Conservation (phyloP, 1,140 invertebrate genomes). For the Vanessa atalanta region DNA sequence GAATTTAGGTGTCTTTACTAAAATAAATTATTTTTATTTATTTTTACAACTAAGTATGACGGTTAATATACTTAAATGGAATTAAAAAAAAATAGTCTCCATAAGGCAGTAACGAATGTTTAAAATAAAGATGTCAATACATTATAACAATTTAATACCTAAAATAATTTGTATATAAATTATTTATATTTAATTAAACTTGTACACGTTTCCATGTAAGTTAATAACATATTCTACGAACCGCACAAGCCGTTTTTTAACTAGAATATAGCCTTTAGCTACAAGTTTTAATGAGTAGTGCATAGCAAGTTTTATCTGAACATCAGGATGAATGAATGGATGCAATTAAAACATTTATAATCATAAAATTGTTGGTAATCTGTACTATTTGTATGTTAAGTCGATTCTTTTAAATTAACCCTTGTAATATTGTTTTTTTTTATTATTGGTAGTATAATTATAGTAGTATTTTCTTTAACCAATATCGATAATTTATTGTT, state of each 20-base stretch:
- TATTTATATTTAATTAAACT: too few species aligned
- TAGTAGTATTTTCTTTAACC: neutral
- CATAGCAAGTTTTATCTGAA: conserved; percentile 31
- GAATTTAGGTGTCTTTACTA: too few species aligned
- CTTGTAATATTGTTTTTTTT: neutral
- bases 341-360: conserved; percentile 41
- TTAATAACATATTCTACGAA: neutral
- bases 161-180: too few species aligned
- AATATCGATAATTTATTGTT: too few species aligned
- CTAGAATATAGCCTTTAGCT: conserved; percentile 16
- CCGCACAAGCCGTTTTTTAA: neutral
- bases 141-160: too few species aligned
- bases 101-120: too few species aligned
- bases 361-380: conserved; percentile 32
- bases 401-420: conserved; percentile 16
- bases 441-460: neutral
- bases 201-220: neutral
- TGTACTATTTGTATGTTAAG: conserved; percentile 29
- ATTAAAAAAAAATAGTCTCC: too few species aligned
- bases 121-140: too few species aligned
- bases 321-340: conserved; percentile 41
- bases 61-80: too few species aligned
- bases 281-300: conserved; percentile 35
- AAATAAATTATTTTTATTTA: too few species aligned
- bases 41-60: too few species aligned